Base-by-base conservation (phyloP, 2,888 invertebrate genomes). In the Synergus gifuensis region DNA sequence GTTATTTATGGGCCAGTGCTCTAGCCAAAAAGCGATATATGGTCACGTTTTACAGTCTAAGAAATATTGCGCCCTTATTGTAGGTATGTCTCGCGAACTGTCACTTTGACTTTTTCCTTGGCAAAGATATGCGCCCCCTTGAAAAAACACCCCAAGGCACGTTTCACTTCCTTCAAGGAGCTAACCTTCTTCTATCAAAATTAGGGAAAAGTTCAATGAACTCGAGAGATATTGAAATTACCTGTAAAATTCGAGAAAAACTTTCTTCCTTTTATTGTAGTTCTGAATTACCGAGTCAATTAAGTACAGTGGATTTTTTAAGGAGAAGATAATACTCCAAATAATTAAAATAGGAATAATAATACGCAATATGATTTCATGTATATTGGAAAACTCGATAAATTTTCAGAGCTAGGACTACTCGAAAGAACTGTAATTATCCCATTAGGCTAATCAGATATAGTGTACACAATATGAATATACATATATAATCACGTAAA, bases 51-150 rank as follows among this genome's bases (percentile, higher is more conserved):
- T 14, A 62, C 22, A 62, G 12, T 12, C 22, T 62, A 0, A 28
- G 22, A 62, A 62, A 62, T 62, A 62, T 62, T 62, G 14, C 60
- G 22, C 22, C 22, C 22, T 60, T 60, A 60, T 60, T 60, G 60
- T 60, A 12, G 22, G 18, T 8, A 60, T 54, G 22, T 22, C 60
- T 60, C 60, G 60, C 18, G 62, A 62, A 62, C 14, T 62, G 62
- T 62, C 28, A 22, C 62, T 62, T 62, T 62, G 62, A 62, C 62
- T 62, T 62, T 28, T 62, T 62, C 14, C 14, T 18, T 22, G 28
- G 22, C 18, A 62, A 28, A 22, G 62, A 28, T 62, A 62, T 14
- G 62, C 62, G 7, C 62, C 62, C 62, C 62, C 28, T 22, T 22
- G 12, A 22, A 12, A 62, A 62, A 62, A 62, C 62, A 62, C 62